Evolutionary conservation across 2,888 invertebrate genomes (phyloP).

Genomic region (Aspidapion aeneum): DNA sequence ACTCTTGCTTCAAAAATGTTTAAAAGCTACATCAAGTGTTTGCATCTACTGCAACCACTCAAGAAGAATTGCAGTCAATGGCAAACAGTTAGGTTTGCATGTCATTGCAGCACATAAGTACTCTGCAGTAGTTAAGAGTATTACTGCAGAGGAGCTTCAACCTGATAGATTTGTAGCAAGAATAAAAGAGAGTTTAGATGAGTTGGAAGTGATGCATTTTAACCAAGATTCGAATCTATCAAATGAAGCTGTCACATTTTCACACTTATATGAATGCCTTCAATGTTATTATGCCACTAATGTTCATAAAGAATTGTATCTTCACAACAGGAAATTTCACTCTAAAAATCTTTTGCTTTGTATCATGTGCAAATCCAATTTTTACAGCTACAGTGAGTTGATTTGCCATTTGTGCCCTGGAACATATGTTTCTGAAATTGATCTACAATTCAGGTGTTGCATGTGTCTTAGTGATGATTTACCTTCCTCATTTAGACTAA

Average conservation of each 20-base stretch:
- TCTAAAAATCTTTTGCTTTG: slow-evolving; percentile 78
- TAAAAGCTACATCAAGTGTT: slow-evolving; percentile 62
- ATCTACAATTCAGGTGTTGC: slow-evolving; percentile 76
- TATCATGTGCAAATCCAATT: slow-evolving; percentile 84
- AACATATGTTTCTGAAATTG: slow-evolving; percentile 59
- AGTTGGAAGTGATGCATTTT: slow-evolving; percentile 63
- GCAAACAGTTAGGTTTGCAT: slow-evolving; percentile 74
- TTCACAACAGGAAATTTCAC: slow-evolving; percentile 85
- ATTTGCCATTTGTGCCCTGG: slow-evolving; percentile 86
- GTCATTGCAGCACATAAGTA: slow-evolving; percentile 78
- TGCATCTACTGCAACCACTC: slow-evolving; percentile 88
- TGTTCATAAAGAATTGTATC: slow-evolving; percentile 79
- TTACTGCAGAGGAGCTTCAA: slow-evolving; percentile 69
- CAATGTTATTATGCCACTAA: slow-evolving; percentile 76
- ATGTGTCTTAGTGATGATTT: slow-evolving; percentile 72
- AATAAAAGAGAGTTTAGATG: slow-evolving; percentile 59
- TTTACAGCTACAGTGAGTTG: slow-evolving; percentile 84
- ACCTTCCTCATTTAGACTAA: slow-evolving; percentile 82
- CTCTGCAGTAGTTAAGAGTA: slow-evolving; percentile 73
- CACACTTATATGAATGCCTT: slow-evolving; percentile 79
- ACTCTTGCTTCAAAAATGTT: slow-evolving; percentile 69
- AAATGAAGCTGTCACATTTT: slow-evolving; percentile 55
- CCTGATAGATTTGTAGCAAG: slow-evolving; percentile 67
- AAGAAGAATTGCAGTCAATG: slow-evolving; percentile 79
- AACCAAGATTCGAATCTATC: slow-evolving; percentile 68